A percentile compares a stretch with the other conserved stretches of the same genome.
These are phyloP conservation scores for Palaemon carinicauda DNA, from an alignment of 1,140 invertebrate species.

Conservation along the genomic window DNA sequence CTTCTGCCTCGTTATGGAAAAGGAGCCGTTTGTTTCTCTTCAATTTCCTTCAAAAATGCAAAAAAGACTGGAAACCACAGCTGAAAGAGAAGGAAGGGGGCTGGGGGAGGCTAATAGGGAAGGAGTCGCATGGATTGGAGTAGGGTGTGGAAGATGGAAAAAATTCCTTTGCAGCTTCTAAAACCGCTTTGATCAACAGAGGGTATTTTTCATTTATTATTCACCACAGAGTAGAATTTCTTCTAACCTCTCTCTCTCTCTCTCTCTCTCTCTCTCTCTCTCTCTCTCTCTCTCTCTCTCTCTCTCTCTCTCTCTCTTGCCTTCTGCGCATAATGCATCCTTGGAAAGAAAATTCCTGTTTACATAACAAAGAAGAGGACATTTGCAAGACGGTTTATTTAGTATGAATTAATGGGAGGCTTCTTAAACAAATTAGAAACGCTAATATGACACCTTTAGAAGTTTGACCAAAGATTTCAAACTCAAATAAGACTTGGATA, in stretches of 20 bases:
- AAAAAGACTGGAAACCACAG: no score
- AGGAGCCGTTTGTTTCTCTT: no score
- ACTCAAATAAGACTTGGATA: background rate
- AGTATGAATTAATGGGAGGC: no score
- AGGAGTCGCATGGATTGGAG: background rate
- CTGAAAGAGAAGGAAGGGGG: no score
- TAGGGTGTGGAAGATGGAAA: background rate
- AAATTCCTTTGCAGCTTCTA: slow-evolving; percentile 5
- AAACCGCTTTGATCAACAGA: background rate
- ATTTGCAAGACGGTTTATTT: no score
- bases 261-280: slow-evolving; percentile 17
- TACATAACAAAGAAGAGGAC: background rate
- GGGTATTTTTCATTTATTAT: no score
- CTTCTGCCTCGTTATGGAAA: no score
- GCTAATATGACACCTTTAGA: no score
- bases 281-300: slow-evolving; percentile 15
- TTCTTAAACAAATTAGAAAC: no score
- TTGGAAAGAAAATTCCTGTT: background rate
- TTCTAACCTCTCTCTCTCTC: slow-evolving; percentile 18
- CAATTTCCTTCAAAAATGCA: no score
- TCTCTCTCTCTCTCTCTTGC: background rate
- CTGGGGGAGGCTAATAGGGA: background rate
- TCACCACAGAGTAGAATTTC: background rate
- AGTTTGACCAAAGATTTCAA: no score
- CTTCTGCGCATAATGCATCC: background rate